Conservation (phyloP, 2,888 invertebrate species). For the Phrixothrix hirtus region DNA sequence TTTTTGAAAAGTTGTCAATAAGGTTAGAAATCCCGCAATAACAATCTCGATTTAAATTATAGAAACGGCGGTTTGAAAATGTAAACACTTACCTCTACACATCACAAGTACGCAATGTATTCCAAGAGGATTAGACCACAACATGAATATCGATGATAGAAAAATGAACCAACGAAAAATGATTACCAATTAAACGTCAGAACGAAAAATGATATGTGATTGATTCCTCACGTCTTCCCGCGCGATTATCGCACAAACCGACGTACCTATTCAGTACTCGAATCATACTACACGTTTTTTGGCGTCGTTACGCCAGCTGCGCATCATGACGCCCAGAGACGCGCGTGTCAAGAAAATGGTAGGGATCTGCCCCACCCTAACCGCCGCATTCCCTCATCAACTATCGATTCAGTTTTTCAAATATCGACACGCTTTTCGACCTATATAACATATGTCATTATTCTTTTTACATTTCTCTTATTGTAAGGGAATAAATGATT, state of each 20-base stretch:
- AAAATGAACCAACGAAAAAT: conserved; percentile 43
- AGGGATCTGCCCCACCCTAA: conserved; percentile 33
- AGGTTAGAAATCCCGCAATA: too few species aligned
- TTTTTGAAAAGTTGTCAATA: too few species aligned
- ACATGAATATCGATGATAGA: conserved; percentile 34
- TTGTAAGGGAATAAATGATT: background rate
- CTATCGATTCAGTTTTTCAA: conserved; percentile 38
- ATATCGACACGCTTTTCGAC: conserved; percentile 35
- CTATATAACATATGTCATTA: conserved; percentile 9
- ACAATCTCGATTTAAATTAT: too few species aligned
- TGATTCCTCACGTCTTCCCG: conserved; percentile 40
- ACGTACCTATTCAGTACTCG: conserved; percentile 46
- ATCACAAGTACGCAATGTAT: conserved; percentile 35
- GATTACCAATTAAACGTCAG: conserved; percentile 39
- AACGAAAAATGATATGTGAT: conserved; percentile 46
- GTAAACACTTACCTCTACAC: conserved; percentile 30
- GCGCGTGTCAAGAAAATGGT: conserved; percentile 40
- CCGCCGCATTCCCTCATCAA: conserved; percentile 28
- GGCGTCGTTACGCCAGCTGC: conserved; percentile 44
- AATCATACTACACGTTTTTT: conserved; percentile 50
- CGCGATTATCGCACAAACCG: conserved; percentile 42
- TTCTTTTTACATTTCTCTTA: background rate
- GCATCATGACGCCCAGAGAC: conserved; percentile 34
- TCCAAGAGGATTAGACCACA: conserved; percentile 35
- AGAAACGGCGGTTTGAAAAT: too few species aligned